These are phyloP conservation scores for Progne subis DNA, from an alignment of 2,113 vertebrate species.

Conservation along the genomic window DNA sequence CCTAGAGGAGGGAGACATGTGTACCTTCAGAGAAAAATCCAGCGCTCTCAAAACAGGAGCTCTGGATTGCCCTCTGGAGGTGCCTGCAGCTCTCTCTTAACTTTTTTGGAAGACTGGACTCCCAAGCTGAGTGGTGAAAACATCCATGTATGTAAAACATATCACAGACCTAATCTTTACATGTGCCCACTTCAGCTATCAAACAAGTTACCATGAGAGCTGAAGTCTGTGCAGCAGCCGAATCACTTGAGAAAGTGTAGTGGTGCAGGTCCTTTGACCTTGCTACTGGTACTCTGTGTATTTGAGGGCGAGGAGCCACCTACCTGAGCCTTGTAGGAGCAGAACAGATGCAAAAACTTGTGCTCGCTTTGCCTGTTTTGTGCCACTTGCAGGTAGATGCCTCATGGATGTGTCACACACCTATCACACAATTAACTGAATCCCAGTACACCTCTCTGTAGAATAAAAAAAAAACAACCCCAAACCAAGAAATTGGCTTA, in stretches of 20 bases:
- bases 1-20: not conserved
- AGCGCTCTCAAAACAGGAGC: not conserved
- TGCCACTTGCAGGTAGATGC: not conserved
- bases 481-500: not conserved
- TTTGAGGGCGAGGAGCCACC: not conserved
- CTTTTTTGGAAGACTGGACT: not conserved
- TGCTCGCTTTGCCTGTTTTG: not conserved
- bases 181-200: not conserved
- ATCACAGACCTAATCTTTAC: not conserved
- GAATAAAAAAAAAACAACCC: not conserved
- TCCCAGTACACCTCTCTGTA: not conserved
- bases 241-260: not conserved
- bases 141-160: not conserved
- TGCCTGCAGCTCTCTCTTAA: not conserved
- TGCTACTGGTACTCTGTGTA: not conserved
- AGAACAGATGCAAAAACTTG: not conserved
- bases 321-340: fast-evolving
- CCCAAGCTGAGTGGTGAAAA: not conserved
- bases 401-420: not conserved
- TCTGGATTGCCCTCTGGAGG: conserved; percentile 32
- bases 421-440: not conserved
- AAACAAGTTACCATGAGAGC: not conserved
- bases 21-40: not conserved
- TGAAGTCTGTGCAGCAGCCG: not conserved
- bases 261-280: not conserved